phyloP scores from a whole-genome alignment of 2,113 vertebrate species.

The Pygathrix nemaeus region DNA sequence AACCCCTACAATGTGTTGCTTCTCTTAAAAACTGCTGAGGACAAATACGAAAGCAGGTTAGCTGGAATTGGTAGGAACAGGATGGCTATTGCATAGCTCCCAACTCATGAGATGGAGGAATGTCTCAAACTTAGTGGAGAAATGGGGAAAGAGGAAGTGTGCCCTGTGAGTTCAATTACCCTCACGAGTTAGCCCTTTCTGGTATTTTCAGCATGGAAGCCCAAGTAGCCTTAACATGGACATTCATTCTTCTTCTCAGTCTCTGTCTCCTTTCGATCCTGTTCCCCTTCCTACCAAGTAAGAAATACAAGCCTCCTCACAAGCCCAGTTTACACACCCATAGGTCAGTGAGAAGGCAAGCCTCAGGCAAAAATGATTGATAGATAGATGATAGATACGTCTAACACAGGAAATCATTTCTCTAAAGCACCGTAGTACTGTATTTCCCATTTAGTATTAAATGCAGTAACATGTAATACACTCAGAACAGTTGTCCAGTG shows the following conservation, averaged over 20 bases:
- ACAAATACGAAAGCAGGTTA: background rate
- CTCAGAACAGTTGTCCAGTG: too few relatives aligned
- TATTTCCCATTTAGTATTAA: background rate
- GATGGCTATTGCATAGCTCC: background rate
- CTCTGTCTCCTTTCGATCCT: background rate
- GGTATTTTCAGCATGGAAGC: background rate
- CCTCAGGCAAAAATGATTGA: background rate
- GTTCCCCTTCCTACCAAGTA: background rate
- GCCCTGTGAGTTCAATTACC: background rate
- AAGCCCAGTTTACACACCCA: background rate
- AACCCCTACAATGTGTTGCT: background rate
- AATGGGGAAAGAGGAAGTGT: background rate
- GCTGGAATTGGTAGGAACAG: background rate
- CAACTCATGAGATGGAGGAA: background rate
- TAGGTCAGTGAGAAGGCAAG: background rate
- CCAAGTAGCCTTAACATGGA: background rate
- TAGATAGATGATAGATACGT: background rate
- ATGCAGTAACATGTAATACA: background rate
- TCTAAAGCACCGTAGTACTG: background rate
- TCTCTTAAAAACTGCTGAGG: slow-evolving; percentile 15
- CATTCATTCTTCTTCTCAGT: background rate
- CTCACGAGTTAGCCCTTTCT: background rate
- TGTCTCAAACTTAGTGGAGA: background rate
- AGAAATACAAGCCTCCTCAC: background rate
- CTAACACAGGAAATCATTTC: background rate